Evolutionary conservation across 1,140 invertebrate species (phyloP).

Genomic region (Geopemphigus sp.): DNA sequence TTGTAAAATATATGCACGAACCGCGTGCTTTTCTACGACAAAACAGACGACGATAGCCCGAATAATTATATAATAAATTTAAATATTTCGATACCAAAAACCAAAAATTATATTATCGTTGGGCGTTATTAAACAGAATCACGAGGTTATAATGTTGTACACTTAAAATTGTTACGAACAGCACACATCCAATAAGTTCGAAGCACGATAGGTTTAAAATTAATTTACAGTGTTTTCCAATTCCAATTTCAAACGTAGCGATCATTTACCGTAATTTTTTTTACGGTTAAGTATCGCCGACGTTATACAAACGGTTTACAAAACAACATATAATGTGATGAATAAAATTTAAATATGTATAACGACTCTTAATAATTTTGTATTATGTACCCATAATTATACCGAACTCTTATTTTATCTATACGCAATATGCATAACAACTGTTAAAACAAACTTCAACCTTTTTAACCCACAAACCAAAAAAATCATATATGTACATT

Average conservation of each 20-base stretch:
- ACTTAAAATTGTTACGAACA: neutral
- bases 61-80: too few relatives aligned
- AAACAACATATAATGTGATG: neutral
- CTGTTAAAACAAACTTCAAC: neutral
- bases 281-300: neutral
- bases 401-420: neutral
- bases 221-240: neutral
- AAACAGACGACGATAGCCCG: too few relatives aligned
- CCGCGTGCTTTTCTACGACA: too few relatives aligned
- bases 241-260: slow-evolving; percentile 1
- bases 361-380: neutral
- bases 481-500: neutral
- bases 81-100: too few relatives aligned
- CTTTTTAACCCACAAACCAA: neutral
- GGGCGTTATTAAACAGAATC: too few relatives aligned
- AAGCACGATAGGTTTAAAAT: neutral
- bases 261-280: neutral
- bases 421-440: neutral
- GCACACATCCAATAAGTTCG: neutral
- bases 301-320: neutral
- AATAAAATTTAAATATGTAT: slow-evolving; percentile 1
- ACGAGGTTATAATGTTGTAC: neutral
- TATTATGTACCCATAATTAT: neutral
- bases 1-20: too few relatives aligned
- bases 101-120: too few relatives aligned